These are phyloP conservation scores for Cantharis nigra DNA, from an alignment of 2,888 invertebrate genomes.

Conservation along the genomic window DNA sequence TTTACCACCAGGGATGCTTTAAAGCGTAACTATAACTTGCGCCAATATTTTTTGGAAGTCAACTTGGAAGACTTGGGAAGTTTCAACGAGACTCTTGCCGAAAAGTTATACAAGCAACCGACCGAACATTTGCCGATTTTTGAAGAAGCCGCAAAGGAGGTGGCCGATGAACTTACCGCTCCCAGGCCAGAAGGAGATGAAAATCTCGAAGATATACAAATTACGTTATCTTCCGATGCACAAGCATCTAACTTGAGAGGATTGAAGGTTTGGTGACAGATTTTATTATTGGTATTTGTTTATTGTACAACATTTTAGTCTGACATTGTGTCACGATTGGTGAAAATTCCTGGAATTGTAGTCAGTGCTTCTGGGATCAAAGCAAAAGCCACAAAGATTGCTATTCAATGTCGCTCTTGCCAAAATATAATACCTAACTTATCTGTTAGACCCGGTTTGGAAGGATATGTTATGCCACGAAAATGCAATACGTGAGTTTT, in stretches of 20 bases:
- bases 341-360: slow-evolving; percentile 95
- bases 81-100: slow-evolving; percentile 91
- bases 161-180: slow-evolving; percentile 94
- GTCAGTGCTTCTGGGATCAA: slow-evolving; percentile 92
- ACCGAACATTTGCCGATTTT: slow-evolving; percentile 91
- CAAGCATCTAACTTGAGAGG: slow-evolving; percentile 81
- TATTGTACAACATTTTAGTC: slow-evolving; percentile 65
- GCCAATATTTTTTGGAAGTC: slow-evolving; percentile 88
- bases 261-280: slow-evolving; percentile 71
- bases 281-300: neutral
- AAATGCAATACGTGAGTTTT: slow-evolving; percentile 86
- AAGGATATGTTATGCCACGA: slow-evolving; percentile 93
- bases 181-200: slow-evolving; percentile 92
- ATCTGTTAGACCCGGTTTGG: slow-evolving; percentile 90
- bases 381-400: slow-evolving; percentile 93
- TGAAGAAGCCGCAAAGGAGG: slow-evolving; percentile 95
- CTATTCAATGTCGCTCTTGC: slow-evolving; percentile 95
- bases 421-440: slow-evolving; percentile 87
- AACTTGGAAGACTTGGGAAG: slow-evolving; percentile 92
- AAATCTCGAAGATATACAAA: slow-evolving; percentile 88
- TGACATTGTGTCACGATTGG: slow-evolving; percentile 87
- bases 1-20: slow-evolving; percentile 77
- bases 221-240: slow-evolving; percentile 83
- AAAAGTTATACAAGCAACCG: slow-evolving; percentile 89
- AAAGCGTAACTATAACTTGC: slow-evolving; percentile 89